These are phyloP conservation scores for Tachysurus vachellii DNA, from an alignment of 2,113 vertebrate genomes.

Conservation along the genomic window DNA sequence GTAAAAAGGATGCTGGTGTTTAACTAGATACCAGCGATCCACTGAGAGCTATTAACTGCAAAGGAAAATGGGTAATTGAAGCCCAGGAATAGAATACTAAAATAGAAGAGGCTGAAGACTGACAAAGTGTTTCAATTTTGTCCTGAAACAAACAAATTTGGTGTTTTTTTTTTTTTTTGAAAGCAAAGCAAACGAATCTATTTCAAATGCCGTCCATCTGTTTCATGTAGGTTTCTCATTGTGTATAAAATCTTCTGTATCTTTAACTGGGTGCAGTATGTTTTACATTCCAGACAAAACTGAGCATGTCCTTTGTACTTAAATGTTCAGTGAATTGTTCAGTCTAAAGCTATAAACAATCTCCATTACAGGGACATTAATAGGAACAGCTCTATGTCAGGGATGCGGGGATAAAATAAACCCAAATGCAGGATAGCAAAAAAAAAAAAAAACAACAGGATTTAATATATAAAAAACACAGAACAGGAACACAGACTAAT, in stretches of 20 bases:
- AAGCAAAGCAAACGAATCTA: background rate
- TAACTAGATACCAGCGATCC: conserved; percentile 52
- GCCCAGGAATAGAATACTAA: conserved; percentile 32
- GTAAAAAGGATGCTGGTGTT: conserved; percentile 40
- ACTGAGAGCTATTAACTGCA: conserved; percentile 55
- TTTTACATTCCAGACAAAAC: background rate
- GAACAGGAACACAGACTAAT: no score
- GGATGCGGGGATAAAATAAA: no score
- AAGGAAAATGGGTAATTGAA: conserved; percentile 43
- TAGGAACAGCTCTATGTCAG: background rate
- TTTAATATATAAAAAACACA: no score
- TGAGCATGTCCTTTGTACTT: background rate
- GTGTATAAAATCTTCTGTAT: background rate
- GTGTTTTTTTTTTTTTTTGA: no score
- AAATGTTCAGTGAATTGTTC: background rate
- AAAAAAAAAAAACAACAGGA: no score
- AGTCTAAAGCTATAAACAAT: background rate
- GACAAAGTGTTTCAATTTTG: background rate
- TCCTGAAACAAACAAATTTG: conserved; percentile 24
- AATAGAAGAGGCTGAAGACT: background rate
- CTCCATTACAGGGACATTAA: background rate
- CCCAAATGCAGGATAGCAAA: no score
- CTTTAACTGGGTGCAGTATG: background rate
- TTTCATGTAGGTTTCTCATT: background rate
- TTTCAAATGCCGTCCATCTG: background rate